Conservation (phyloP, 2,113 vertebrate species). For the Hyperoodon ampullatus region DNA sequence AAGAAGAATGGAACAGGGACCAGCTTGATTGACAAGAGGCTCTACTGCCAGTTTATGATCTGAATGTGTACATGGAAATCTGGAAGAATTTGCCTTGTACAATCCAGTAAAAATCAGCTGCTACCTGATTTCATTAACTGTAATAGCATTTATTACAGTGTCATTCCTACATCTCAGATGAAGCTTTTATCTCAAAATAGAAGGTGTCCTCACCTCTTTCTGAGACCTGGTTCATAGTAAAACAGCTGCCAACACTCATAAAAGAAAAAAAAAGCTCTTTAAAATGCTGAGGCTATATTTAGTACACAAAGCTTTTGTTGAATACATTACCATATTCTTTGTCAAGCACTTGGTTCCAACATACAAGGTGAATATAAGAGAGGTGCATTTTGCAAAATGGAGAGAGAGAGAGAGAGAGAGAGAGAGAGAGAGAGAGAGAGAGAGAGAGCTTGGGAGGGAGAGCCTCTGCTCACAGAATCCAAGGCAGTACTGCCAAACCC, state of each 20-base stretch:
- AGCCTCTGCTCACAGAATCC: not conserved
- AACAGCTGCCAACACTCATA: slow-evolving; percentile 75
- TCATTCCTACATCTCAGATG: slow-evolving; percentile 52
- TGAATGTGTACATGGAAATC: slow-evolving; percentile 39
- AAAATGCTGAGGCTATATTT: slow-evolving; percentile 71
- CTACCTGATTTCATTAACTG: slow-evolving; percentile 55
- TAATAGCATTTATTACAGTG: slow-evolving; percentile 66
- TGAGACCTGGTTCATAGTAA: slow-evolving; percentile 65
- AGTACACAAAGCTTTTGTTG: slow-evolving; percentile 78
- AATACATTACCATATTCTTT: slow-evolving; percentile 79
- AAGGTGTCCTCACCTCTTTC: slow-evolving; percentile 60
- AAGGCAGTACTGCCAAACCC: not conserved
- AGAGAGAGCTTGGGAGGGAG: not conserved
- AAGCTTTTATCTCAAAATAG: slow-evolving; percentile 75
- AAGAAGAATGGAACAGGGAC: not conserved
- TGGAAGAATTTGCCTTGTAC: slow-evolving; percentile 25
- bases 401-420: not conserved
- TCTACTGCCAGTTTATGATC: not conserved
- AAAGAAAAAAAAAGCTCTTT: slow-evolving; percentile 62
- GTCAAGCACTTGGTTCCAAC: slow-evolving; percentile 41
- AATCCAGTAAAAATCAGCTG: slow-evolving; percentile 60
- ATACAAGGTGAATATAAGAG: slow-evolving; percentile 33
- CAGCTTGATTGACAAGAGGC: not conserved
- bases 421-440: not conserved
- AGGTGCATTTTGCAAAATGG: not conserved